Base-by-base conservation (phyloP, 2,113 vertebrate genomes). In the Cavia aperea region DNA sequence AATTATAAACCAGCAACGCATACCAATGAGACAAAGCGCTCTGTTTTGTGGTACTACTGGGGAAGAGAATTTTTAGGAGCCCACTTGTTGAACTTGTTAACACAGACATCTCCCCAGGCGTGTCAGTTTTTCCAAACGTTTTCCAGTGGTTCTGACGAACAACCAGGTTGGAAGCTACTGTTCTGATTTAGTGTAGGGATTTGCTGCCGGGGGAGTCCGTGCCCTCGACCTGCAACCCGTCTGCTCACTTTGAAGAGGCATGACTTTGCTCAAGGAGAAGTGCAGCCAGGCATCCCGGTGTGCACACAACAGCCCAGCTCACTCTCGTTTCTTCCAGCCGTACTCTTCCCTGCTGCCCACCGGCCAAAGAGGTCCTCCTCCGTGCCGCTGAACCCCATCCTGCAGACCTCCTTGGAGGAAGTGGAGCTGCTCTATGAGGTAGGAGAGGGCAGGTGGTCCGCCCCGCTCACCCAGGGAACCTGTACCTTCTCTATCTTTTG, bases 401-500 rank as follows among this genome's bases (percentile, higher is more conserved):
- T 99, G 95, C 98, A 99, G 97, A 98, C 87, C 87, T 98, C 99
- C 0, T 90, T 98, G 96, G 98, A 99, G 75, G 99, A 99, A 0
- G 97, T 98, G 83, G 97, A 98, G 65, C 98, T 99, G 95, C 98
- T 99, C 43, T 99, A 90, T 2, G 95, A 97, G 96, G 96, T 97
- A 95, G 60, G 95, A n/a, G 79, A 65, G 5, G n/a, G 33, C 54
- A 43, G 1, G 29, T 1, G 23, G 26, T 26, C 58, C 5, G 8
- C 2, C 16, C 70, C 49, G 12, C 46, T 7, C 51, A 21, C 23
- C 19, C 72, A 24, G 78, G n/a, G 73, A 12, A 29, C 1, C 7
- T 19, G 14, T 0, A 0, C 29, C 54, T n/a, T 43, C 60, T 81
- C 84, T 78, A 0, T 39, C 63, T 49, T 39, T 62, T 21, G 14